A percentile compares a stretch with the other conserved stretches of the same genome.
Conservation (phyloP, 2,888 invertebrate species). For the Drosophila melanosoma region DNA sequence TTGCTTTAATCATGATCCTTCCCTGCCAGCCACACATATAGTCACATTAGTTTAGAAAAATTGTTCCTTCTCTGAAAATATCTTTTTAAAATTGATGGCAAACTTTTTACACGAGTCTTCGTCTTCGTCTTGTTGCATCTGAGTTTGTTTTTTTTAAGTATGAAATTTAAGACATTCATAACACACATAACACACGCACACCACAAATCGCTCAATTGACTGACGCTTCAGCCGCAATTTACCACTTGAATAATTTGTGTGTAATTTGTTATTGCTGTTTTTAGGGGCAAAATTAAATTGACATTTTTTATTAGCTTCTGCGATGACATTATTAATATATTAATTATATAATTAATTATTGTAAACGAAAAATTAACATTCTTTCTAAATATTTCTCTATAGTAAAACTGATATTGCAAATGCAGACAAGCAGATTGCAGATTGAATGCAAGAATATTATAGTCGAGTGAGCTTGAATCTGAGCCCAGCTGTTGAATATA, state of each 20-base stretch:
- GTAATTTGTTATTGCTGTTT: background rate
- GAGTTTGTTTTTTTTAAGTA: background rate
- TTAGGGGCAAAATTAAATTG: background rate
- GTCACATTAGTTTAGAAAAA: conserved; percentile 18
- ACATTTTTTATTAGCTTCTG: background rate
- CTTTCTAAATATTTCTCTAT: background rate
- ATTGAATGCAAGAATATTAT: background rate
- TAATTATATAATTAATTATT: background rate
- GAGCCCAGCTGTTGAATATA: background rate
- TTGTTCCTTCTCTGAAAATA: conserved; percentile 13
- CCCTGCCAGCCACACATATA: background rate
- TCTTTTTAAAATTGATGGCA: conserved; percentile 15
- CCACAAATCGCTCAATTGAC: background rate
- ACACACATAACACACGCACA: background rate
- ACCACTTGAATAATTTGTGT: background rate
- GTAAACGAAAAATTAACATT: background rate
- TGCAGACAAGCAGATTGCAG: background rate
- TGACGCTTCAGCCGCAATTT: background rate
- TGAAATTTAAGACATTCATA: background rate
- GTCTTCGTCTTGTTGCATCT: background rate
- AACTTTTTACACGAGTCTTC: background rate
- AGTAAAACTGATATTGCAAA: background rate
- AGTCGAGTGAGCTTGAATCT: background rate
- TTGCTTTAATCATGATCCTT: conserved; percentile 8
- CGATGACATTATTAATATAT: background rate